phyloP scores from a whole-genome alignment of 92 coral and sea anemone species.

The Micromussa lordhowensis region DNA sequence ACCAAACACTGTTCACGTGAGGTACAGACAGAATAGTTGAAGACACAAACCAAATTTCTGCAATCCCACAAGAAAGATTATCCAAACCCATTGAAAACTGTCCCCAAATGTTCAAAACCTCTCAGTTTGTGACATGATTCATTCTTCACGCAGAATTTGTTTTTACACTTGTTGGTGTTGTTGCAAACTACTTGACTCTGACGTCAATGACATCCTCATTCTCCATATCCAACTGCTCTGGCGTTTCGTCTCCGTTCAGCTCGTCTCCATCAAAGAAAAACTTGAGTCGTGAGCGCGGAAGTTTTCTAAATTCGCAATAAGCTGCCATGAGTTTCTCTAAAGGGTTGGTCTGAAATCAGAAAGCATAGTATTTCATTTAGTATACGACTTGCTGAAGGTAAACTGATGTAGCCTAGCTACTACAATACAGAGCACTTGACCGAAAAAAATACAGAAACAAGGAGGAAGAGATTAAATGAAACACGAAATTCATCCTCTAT shows the following conservation, averaged over 20 bases:
- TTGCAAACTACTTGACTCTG: slow-evolving; percentile 36
- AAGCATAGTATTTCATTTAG: neutral
- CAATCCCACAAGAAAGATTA: neutral
- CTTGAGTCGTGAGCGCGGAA: slow-evolving; percentile 69
- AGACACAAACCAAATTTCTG: neutral
- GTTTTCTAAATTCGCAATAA: slow-evolving; percentile 79
- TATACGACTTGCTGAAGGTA: neutral
- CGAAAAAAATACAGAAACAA: too few relatives aligned
- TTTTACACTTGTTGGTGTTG: neutral
- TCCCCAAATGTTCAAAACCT: neutral
- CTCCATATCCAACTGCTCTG: slow-evolving; percentile 92
- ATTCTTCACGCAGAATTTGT: neutral
- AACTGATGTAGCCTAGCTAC: neutral
- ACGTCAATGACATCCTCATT: slow-evolving; percentile 93
- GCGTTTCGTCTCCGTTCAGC: slow-evolving; percentile 76
- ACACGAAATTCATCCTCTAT: too few relatives aligned
- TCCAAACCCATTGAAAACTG: neutral
- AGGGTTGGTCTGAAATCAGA: slow-evolving; percentile 65
- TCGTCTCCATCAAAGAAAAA: slow-evolving; percentile 89
- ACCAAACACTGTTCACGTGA: neutral
- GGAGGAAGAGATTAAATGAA: too few relatives aligned
- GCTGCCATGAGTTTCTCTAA: slow-evolving; percentile 72
- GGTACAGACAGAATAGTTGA: neutral
- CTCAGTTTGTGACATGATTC: neutral
- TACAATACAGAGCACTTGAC: too few relatives aligned